Conservation (phyloP, 2,888 invertebrate genomes). For the Lysandra bellargus region DNA sequence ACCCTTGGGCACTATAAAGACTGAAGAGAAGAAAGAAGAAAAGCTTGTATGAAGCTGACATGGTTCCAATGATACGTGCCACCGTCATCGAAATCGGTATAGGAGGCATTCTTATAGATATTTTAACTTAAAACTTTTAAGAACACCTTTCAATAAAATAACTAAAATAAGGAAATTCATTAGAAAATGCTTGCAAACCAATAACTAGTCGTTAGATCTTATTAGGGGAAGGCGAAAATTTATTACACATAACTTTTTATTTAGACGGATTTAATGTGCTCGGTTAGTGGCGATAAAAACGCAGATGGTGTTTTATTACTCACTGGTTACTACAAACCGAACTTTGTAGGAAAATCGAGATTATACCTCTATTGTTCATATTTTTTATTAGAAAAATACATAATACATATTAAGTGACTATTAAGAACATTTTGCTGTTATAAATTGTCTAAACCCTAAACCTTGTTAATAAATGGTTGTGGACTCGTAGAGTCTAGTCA, state of each 20-base stretch:
- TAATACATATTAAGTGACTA: too few relatives aligned
- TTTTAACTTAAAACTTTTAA: too few relatives aligned
- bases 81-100: too few relatives aligned
- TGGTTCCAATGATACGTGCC: too few relatives aligned
- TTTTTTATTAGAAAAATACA: not conserved
- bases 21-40: too few relatives aligned
- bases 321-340: not conserved
- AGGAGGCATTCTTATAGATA: too few relatives aligned
- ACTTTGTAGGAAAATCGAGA: not conserved
- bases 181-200: not conserved
- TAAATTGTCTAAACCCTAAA: too few relatives aligned
- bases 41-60: too few relatives aligned
- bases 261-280: conserved; percentile 12
- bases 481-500: too few relatives aligned
- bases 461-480: too few relatives aligned
- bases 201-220: conserved; percentile 11
- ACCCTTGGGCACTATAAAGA: too few relatives aligned
- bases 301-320: conserved; percentile 18
- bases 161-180: not conserved
- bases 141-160: not conserved
- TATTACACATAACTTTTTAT: conserved; percentile 21
- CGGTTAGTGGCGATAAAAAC: conserved; percentile 15
- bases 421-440: too few relatives aligned
- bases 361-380: not conserved
- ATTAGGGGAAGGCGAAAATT: conserved; percentile 1